Evolutionary conservation across 2,797 vertebrate species (phyloP), one percentile per base, ranked within the genome.

Genomic region (Geotrypetes seraphini): DNA sequence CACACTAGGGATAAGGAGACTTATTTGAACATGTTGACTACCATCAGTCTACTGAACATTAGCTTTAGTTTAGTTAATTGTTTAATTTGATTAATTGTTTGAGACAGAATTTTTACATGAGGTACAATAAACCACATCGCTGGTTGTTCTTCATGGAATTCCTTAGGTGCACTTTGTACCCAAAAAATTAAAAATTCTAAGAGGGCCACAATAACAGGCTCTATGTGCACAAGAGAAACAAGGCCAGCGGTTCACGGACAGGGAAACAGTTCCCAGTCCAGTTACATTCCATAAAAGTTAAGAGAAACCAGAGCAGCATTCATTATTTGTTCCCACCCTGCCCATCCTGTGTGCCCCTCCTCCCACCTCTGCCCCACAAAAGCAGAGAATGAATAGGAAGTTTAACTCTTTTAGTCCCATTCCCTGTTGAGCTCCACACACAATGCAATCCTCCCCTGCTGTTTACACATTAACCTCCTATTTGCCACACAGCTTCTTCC

Each of bases 251-350:
- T n/a, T n/a, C n/a, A n/a, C n/a, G n/a, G n/a, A n/a, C n/a, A n/a
- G n/a, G n/a, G n/a, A n/a, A n/a, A n/a, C n/a, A 72, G 50, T 43
- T 59, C 59, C 62, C 57, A n/a, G 72, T 73, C 70, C 61, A 39
- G 74, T 73, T 71, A 52, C 78, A 81, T 81, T 79, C 78, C 78
- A 76, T 56, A 67, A 63, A 73, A n/a, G n/a, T n/a, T n/a, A n/a
- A n/a, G n/a, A n/a, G n/a, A n/a, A 74, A 78, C 79, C 75, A 79
- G 64, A 69, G 48, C 47, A 60, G 68, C 41, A 50, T 46, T n/a
- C 23, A 33, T 41, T 49, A 61, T 74, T 66, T 19, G 19, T 68
- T 61, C 60, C 25, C 42, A 27, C 31, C 31, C 15, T 6, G n/a
- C n/a, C n/a, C n/a, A 39, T 39, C 44, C 53, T 39, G 30, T 53